A percentile compares a stretch with the other conserved stretches of the same genome.
Conservation (phyloP, 2,113 vertebrate genomes). For the Numida meleagris region DNA sequence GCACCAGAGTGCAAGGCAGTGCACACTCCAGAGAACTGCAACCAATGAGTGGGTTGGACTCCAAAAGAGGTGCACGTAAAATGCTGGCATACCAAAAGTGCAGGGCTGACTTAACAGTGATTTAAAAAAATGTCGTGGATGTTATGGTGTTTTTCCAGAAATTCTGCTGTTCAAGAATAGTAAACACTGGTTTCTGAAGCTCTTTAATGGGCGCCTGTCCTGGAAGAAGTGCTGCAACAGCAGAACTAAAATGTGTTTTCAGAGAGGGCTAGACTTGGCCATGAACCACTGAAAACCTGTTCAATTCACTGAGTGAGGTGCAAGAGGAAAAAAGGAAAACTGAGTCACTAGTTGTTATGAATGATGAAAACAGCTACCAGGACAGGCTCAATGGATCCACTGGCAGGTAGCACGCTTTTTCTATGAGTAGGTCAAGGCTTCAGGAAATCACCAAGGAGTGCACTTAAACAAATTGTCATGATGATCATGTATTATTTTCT, state of each 20-base stretch:
- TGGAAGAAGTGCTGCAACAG: constrained; percentile 38
- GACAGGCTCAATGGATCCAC: background rate
- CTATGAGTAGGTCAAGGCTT: background rate
- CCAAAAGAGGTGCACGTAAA: background rate
- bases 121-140: background rate
- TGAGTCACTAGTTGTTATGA: constrained; percentile 23
- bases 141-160: constrained; percentile 25
- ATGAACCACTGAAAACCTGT: constrained; percentile 11
- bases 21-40: background rate
- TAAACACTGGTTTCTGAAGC: constrained; percentile 39
- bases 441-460: background rate
- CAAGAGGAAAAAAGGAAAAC: constrained; percentile 9
- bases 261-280: constrained; percentile 34
- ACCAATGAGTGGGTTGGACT: background rate
- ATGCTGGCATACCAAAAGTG: background rate
- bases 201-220: constrained; percentile 49
- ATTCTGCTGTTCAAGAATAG: background rate
- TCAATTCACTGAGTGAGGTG: constrained; percentile 32
- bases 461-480: background rate
- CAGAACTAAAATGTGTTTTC: constrained; percentile 41
- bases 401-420: background rate
- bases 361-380: background rate
- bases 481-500: background rate
- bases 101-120: background rate
- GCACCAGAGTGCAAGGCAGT: background rate